Percentiles rank a stretch among this genome's conserved stretches.
Conservation (phyloP, 1,140 invertebrate species). For the Geopemphigus sp. region DNA sequence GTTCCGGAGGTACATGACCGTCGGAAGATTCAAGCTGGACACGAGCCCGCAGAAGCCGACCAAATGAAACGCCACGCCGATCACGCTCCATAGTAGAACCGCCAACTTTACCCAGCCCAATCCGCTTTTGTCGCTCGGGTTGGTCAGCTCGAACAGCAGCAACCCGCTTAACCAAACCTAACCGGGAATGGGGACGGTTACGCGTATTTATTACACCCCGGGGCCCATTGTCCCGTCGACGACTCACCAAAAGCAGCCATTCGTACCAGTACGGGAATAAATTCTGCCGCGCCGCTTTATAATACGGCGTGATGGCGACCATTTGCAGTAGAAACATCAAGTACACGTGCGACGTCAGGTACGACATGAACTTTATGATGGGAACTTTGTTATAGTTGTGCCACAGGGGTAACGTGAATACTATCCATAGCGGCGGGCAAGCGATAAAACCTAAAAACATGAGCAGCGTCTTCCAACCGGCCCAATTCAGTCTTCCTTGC, state of each 20-base stretch:
- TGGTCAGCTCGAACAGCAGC: slow-evolving; percentile 92
- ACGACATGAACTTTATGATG: slow-evolving; percentile 99
- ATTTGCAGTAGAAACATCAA: slow-evolving; percentile 89
- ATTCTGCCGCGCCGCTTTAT: slow-evolving; percentile 72
- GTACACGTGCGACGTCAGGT: slow-evolving; percentile 96
- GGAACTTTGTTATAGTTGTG: slow-evolving; percentile 95
- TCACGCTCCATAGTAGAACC: slow-evolving; percentile 87
- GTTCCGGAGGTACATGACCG: slow-evolving; percentile 87
- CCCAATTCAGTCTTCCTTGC: slow-evolving; percentile 94
- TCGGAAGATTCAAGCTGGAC: slow-evolving; percentile 71
- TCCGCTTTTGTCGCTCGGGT: slow-evolving; percentile 92
- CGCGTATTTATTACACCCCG: too few relatives aligned
- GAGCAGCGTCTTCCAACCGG: slow-evolving; percentile 88
- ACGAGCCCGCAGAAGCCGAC: slow-evolving; percentile 64
- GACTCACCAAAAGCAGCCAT: slow-evolving; percentile 76
- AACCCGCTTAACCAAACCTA: slow-evolving; percentile 85
- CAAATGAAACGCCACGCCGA: slow-evolving; percentile 87
- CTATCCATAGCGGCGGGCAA: slow-evolving; percentile 93
- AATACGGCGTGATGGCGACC: slow-evolving; percentile 87
- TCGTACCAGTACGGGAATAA: slow-evolving; percentile 77
- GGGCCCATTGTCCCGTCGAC: too few relatives aligned
- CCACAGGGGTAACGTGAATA: slow-evolving; percentile 91
- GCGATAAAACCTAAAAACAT: slow-evolving; percentile 89
- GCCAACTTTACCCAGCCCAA: slow-evolving; percentile 90
- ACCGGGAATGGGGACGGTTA: not conserved